Conservation (phyloP, 2,888 invertebrate species). For the Lepidocyrtinus sp. region DNA sequence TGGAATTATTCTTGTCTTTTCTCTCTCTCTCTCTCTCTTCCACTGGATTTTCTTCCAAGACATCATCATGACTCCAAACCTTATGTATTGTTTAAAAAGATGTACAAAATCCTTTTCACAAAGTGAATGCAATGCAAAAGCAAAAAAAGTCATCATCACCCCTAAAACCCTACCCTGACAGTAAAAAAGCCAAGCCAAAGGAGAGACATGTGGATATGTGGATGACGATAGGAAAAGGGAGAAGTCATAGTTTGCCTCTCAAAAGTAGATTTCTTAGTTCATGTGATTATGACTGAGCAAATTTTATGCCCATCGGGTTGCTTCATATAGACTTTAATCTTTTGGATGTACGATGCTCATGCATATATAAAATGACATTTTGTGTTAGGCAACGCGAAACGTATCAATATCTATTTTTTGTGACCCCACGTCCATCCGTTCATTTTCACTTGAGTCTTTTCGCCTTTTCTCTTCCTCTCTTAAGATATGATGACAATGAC, state of each 20-base stretch:
- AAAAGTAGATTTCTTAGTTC: not conserved
- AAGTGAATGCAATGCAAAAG: too few relatives aligned
- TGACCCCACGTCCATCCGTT: constrained; percentile 54
- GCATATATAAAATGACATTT: not conserved
- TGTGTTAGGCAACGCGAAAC: not conserved
- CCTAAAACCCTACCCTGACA: not conserved
- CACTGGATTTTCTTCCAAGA: constrained; percentile 41
- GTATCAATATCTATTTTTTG: constrained; percentile 2
- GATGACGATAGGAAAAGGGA: not conserved
- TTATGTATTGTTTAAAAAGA: not conserved
- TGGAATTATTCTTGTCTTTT: constrained; percentile 63
- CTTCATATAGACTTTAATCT: not conserved
- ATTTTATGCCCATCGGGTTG: not conserved
- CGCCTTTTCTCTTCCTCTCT: constrained; percentile 39
- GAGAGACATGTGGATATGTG: not conserved
- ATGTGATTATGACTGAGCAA: not conserved
- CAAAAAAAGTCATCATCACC: constrained; percentile 34
- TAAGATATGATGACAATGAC: constrained; percentile 67
- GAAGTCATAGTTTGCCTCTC: not conserved
- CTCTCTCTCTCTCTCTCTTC: constrained; percentile 1
- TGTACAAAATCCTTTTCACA: too few relatives aligned
- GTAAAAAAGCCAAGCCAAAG: not conserved
- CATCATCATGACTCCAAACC: not conserved
- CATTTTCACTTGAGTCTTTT: constrained; percentile 58
- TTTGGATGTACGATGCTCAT: not conserved